Evolutionary conservation across 1,140 invertebrate species (phyloP), one percentile per base, ranked within the genome.

Genomic region (Brachystomella parvula): DNA sequence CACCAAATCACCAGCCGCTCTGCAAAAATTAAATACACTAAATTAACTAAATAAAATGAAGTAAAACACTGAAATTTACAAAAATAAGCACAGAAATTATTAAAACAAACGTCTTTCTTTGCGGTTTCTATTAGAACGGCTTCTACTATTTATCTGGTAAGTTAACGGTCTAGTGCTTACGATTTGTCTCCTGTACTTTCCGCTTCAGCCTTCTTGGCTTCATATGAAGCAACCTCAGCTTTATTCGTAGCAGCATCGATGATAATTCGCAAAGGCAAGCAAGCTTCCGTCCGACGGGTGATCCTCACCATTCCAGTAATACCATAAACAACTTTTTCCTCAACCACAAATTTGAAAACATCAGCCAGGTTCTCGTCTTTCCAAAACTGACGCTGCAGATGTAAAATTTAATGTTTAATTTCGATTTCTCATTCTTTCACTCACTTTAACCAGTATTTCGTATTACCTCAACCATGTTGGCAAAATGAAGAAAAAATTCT

Each of bases 401-500:
- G n/a, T n/a, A 19, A 53, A n/a, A n/a, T n/a, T n/a, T n/a, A n/a
- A n/a, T n/a, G n/a, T n/a, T n/a, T n/a, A n/a, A n/a, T n/a, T n/a
- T n/a, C n/a, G n/a, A n/a, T n/a, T n/a, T n/a, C n/a, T n/a, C n/a
- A n/a, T n/a, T n/a, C n/a, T n/a, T n/a, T n/a, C n/a, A n/a, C n/a
- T n/a, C n/a, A n/a, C n/a, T n/a, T n/a, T n/a, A n/a, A n/a, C n/a
- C n/a, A n/a, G n/a, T n/a, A n/a, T n/a, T n/a, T n/a, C n/a, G n/a
- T n/a, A 39, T 78, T 79, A 91, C 87, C 80, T 94, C 88, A 63
- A 96, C 79, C 17, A 90, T 73, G 53, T 88, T 90, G 24, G 98
- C 82, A n/a, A 99, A 77, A 80, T 98, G 90, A 57, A 96, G 81
- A 71, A 96, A 89, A 78, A 92, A 99, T 79, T 99, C 96, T 77